A percentile compares a stretch with the other conserved stretches of the same genome.
phyloP scores from a whole-genome alignment of 2,113 vertebrate species.

The Sinocyclocheilus anophthalmus region DNA sequence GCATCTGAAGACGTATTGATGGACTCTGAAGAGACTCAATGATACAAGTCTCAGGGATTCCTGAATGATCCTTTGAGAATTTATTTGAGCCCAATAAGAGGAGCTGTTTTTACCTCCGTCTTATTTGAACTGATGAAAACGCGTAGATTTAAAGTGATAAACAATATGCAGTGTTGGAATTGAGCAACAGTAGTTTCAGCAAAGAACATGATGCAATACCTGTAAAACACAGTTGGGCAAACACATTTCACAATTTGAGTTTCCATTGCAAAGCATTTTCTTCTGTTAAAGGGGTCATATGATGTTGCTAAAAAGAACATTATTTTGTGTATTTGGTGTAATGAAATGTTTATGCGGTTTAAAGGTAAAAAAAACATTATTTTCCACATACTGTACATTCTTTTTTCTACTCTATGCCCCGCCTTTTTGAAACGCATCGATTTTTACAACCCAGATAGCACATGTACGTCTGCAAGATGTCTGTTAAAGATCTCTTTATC shows the following conservation, averaged over 20 bases:
- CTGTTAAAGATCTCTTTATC: no score
- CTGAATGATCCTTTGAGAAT: background rate
- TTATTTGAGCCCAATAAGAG: background rate
- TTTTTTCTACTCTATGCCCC: no score
- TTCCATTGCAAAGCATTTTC: background rate
- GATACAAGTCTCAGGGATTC: background rate
- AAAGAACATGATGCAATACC: background rate
- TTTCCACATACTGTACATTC: no score
- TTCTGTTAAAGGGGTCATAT: background rate
- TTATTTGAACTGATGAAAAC: background rate
- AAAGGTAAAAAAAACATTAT: no score
- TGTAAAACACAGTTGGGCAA: background rate
- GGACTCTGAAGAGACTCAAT: background rate
- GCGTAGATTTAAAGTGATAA: background rate
- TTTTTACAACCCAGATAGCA: no score
- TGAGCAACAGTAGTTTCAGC: background rate
- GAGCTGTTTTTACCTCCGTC: background rate
- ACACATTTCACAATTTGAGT: background rate
- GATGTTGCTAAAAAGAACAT: no score
- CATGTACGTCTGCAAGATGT: no score
- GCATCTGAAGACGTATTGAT: background rate
- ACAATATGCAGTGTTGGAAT: background rate
- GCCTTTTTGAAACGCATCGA: no score
- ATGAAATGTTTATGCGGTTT: no score
- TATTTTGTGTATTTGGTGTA: no score